A percentile compares a stretch with the other conserved stretches of the same genome.
Evolutionary conservation across 2,113 vertebrate genomes (phyloP).

Genomic region (Pelecanus crispus): DNA sequence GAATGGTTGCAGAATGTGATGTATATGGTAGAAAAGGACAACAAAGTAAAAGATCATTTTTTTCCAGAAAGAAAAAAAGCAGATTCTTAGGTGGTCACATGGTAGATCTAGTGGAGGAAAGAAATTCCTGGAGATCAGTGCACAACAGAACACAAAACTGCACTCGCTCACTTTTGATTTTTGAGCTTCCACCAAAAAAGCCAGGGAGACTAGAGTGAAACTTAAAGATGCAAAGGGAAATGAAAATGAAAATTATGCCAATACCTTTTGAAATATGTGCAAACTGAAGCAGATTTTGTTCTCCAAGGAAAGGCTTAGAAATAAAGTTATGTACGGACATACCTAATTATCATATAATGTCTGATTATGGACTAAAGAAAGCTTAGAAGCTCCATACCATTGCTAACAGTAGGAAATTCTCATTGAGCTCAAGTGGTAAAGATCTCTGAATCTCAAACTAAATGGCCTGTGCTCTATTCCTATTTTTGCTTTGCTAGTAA

Average conservation of each 20-base stretch:
- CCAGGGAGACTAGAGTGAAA: not conserved
- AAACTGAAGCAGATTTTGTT: not conserved
- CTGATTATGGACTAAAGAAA: not conserved
- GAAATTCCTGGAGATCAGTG: not conserved
- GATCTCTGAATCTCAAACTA: not conserved
- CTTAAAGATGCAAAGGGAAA: not conserved
- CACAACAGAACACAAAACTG: not conserved
- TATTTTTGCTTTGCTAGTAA: not conserved
- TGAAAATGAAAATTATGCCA: not conserved
- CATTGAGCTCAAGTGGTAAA: not conserved
- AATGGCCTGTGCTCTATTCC: not conserved
- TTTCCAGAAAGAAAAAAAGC: not conserved
- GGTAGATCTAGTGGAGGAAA: not conserved
- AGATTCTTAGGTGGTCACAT: not conserved
- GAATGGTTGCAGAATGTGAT: not conserved
- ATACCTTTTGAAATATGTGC: not conserved
- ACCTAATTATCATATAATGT: not conserved
- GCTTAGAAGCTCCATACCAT: not conserved
- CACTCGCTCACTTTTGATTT: not conserved
- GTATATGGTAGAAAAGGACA: not conserved
- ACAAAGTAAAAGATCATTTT: not conserved
- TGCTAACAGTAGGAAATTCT: not conserved
- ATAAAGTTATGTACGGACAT: not conserved
- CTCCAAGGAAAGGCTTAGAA: not conserved
- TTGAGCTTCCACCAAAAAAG: not conserved